Evolutionary conservation across 2,797 vertebrate species (phyloP).

Genomic region (Amphiprion clarkii): DNA sequence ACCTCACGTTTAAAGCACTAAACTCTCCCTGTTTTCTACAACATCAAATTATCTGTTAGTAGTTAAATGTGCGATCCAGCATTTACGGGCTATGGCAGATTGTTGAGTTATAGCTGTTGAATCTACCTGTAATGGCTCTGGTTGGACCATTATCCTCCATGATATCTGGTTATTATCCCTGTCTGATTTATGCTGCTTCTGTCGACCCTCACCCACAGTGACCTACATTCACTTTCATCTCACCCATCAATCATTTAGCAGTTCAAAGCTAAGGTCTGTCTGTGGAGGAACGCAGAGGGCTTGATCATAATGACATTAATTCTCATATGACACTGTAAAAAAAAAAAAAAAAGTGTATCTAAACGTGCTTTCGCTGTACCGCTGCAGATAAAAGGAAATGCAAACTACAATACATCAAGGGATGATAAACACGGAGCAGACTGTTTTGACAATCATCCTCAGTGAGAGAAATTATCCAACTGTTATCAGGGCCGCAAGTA

Average conservation of each 20-base stretch:
- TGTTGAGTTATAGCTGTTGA: conserved; percentile 61
- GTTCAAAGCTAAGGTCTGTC: conserved; percentile 78
- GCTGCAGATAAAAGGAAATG: conserved; percentile 39
- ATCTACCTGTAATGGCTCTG: conserved; percentile 71
- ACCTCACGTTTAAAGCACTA: conserved; percentile 33
- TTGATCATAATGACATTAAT: conserved; percentile 74
- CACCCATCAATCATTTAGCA: conserved; percentile 81
- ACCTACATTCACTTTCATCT: conserved; percentile 83
- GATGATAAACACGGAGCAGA: conserved; percentile 22
- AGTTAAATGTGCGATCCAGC: conserved; percentile 42
- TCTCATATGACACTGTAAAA: conserved; percentile 57
- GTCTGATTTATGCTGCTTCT: conserved; percentile 77
- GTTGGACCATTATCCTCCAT: conserved; percentile 73
- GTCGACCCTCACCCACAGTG: conserved; percentile 76
- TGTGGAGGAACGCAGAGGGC: conserved; percentile 51
- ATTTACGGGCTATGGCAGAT: conserved; percentile 47
- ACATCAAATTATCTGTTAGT: conserved; percentile 47
- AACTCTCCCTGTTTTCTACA: conserved; percentile 24
- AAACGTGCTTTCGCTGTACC: conserved; percentile 20
- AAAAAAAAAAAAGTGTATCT: conserved; percentile 48
- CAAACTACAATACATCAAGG: conserved; percentile 15
- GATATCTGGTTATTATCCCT: conserved; percentile 75
- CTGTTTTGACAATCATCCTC: conserved; percentile 37
- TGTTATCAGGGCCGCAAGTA: conserved; percentile 8
- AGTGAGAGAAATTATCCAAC: conserved; percentile 34